Evolutionary conservation across 2,888 invertebrate genomes (phyloP), one percentile per base, ranked within the genome.

Genomic region (Ormyrus labotus): DNA sequence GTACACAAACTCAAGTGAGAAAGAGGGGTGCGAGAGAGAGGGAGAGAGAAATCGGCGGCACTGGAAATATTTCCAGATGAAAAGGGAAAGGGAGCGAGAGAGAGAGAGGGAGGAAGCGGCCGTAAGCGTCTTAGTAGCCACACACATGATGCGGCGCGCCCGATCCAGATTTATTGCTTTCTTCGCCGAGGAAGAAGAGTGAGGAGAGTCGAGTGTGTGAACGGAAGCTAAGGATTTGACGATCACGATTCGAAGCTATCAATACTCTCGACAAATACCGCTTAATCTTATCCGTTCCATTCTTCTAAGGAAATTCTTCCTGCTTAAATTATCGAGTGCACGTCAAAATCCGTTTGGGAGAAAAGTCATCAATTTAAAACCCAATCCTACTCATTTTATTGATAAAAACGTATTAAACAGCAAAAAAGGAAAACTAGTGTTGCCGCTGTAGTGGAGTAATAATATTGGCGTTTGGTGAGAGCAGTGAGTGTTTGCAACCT

Each of bases 101-200:
- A 19, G 45, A 19, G 78, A 58, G 72, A 80, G 78, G 68, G 60
- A 64, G 82, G 82, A 81, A 70, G 65, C 71, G 79, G 79, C 70
- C 76, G 78, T 89, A 90, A 90, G 90, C 90, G 87, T 88, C 89
- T 90, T 90, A 90, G 88, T 89, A 86, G 88, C 88, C 89, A 85
- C 89, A 86, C 87, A 85, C 86, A 87, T 85, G 86, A 87, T 86
- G 84, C 84, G 83, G 84, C 85, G 85, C 84, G 83, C 82, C 85
- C 86, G 86, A 89, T 89, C 89, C 86, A 89, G 90, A 90, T 90
- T 90, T 90, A 90, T 90, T 87, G 88, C 88, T 87, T 88, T 84
- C 86, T 86, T 80, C 84, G 82, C 11, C 10, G 47, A 47, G 73
- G 69, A 63, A 19, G 61, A 79, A 82, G 81, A 74, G 65, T 71